A percentile compares a stretch with the other conserved stretches of the same genome.
Evolutionary conservation across 2,888 invertebrate genomes (phyloP).

Genomic region (Trissoscelio sp.): DNA sequence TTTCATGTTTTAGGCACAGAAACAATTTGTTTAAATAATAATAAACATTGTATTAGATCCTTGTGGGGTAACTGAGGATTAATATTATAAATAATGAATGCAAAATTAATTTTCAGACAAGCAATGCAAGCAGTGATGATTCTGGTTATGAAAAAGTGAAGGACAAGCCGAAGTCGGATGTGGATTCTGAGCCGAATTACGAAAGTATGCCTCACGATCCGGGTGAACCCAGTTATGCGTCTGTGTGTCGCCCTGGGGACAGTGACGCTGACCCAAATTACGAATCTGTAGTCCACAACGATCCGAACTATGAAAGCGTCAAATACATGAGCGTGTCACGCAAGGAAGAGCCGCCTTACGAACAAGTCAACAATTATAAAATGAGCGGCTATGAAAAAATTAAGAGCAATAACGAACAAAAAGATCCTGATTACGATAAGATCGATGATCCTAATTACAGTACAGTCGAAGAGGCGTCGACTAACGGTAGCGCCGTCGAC

Average conservation of each 20-base stretch:
- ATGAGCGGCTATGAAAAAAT: slow-evolving; percentile 73
- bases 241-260: slow-evolving; percentile 84
- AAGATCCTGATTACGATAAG: slow-evolving; percentile 77
- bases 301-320: slow-evolving; percentile 93
- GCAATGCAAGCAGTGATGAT: slow-evolving; percentile 77
- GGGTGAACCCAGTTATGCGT: slow-evolving; percentile 86
- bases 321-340: slow-evolving; percentile 86
- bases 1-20: too few species aligned
- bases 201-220: slow-evolving; percentile 88
- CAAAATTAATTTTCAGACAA: slow-evolving; percentile 46
- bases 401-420: slow-evolving; percentile 65
- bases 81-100: too few species aligned
- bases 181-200: slow-evolving; percentile 89
- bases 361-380: slow-evolving; percentile 77
- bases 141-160: slow-evolving; percentile 85
- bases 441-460: slow-evolving; percentile 72
- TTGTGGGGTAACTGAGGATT: too few species aligned
- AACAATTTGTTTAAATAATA: too few species aligned
- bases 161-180: slow-evolving; percentile 81
- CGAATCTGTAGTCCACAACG: slow-evolving; percentile 87
- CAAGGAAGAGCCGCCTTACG: slow-evolving; percentile 85
- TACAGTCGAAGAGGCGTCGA: slow-evolving; percentile 64
- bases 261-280: slow-evolving; percentile 91
- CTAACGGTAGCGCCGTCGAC: slow-evolving; percentile 79
- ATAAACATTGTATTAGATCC: too few species aligned